phyloP scores from a whole-genome alignment of 1,140 invertebrate genomes.

The Lordiphosa clarofinis region DNA sequence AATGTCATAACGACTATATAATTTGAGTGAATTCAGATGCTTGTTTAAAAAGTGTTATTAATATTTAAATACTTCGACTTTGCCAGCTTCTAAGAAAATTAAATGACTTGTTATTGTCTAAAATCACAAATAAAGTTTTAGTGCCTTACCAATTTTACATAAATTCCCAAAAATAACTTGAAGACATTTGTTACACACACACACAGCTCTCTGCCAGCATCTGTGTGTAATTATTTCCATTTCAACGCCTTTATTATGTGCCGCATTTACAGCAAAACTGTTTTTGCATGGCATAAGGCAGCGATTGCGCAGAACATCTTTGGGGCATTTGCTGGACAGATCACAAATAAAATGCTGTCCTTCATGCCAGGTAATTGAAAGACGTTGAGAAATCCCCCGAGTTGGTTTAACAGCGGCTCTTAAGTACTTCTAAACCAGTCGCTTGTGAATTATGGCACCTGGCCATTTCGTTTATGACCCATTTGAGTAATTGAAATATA shows the following conservation, averaged over 20 bases:
- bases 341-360: constrained; percentile 36
- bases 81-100: too few relatives aligned
- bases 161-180: too few relatives aligned
- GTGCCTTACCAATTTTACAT: too few relatives aligned
- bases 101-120: too few relatives aligned
- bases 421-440: constrained; percentile 58
- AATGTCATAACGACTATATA: too few relatives aligned
- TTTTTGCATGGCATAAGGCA: constrained; percentile 29
- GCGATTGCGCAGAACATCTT: constrained; percentile 37
- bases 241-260: constrained; percentile 46
- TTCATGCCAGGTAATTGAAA: constrained; percentile 55
- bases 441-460: constrained; percentile 69
- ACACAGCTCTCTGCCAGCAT: constrained; percentile 35
- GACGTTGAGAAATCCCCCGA: constrained; percentile 42
- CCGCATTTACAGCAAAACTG: constrained; percentile 15
- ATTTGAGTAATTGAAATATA: constrained; percentile 62
- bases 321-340: constrained; percentile 6
- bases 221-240: constrained; percentile 72
- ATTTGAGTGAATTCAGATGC: too few relatives aligned
- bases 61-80: too few relatives aligned
- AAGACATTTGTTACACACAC: constrained; percentile 12
- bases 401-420: constrained; percentile 38
- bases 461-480: constrained; percentile 24
- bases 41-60: too few relatives aligned
- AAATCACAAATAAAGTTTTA: too few relatives aligned